Conservation (phyloP, 2,797 vertebrate genomes). For the Hipposideros larvatus region DNA sequence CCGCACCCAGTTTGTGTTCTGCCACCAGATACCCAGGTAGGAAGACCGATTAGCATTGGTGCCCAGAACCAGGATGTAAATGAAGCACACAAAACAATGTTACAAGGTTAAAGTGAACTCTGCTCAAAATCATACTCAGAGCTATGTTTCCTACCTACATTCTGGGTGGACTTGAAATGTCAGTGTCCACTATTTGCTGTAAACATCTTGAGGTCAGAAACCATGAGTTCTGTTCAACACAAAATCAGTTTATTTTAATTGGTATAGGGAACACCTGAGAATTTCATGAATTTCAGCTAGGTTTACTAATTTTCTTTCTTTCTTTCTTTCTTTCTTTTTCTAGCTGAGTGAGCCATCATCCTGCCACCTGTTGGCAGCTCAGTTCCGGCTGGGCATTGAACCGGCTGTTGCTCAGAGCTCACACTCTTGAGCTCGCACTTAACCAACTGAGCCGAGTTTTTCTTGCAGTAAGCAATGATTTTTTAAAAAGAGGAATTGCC, state of each 20-base stretch:
- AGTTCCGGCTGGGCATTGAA: too few species aligned
- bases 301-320: constrained; percentile 47
- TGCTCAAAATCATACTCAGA: neutral
- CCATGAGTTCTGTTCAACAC: neutral
- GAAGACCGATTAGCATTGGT: neutral
- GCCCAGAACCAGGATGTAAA: neutral
- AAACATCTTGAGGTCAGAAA: neutral
- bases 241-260: constrained; percentile 8
- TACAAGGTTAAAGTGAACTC: neutral
- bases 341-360: too few species aligned
- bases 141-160: neutral
- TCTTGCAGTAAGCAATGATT: neutral
- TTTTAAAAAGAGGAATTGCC: neutral
- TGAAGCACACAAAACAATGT: neutral
- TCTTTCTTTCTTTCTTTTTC: neutral
- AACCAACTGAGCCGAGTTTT: neutral
- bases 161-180: neutral
- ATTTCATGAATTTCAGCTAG: neutral
- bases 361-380: too few species aligned
- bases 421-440: too few species aligned
- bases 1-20: neutral
- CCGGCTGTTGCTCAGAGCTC: too few species aligned
- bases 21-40: neutral
- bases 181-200: neutral
- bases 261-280: neutral